Base-by-base conservation (phyloP, 1,140 invertebrate species). In the Lepidostoma basale region DNA sequence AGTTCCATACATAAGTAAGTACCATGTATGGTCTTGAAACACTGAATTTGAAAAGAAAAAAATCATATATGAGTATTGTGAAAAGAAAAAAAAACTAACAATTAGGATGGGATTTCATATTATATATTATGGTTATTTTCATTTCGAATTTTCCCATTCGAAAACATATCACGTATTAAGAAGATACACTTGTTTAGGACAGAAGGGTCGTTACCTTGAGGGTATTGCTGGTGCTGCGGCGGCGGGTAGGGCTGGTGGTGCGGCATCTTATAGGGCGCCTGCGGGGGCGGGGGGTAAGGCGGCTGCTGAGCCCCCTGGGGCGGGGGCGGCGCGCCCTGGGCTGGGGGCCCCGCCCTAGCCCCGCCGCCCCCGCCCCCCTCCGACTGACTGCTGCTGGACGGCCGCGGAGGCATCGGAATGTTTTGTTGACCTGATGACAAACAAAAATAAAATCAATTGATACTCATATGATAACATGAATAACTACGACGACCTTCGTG, bases 391-490 rank as follows among this genome's bases (percentile, higher is more conserved):
- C 93, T 92, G 78, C 93, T 95, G 73, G 93, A 91, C 77, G 94
- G 94, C 75, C 94, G 88, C 75, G 92, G 92, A 79, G 92, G 92
- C 91, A 94, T 94, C 80, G 92, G 90, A 89, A 94, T 90, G 87
- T 91, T 94, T 87, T 90, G 91, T 81, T 93, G 92, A 77, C 92
- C 92, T 94, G 81, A 12, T 12, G 14, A n/a, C n/a, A n/a, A n/a
- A n/a, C n/a, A n/a, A n/a, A n/a, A n/a, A n/a, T n/a, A n/a, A n/a
- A n/a, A n/a, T n/a, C n/a, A n/a, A n/a, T n/a, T n/a, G n/a, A n/a
- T n/a, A n/a, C n/a, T n/a, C n/a, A n/a, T n/a, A n/a, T n/a, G n/a
- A n/a, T n/a, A n/a, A n/a, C n/a, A n/a, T n/a, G n/a, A n/a, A n/a
- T n/a, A n/a, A n/a, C n/a, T n/a, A n/a, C n/a, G n/a, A n/a, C n/a